Conservation (phyloP, 2,888 invertebrate species). For the Morinoia aosen region DNA sequence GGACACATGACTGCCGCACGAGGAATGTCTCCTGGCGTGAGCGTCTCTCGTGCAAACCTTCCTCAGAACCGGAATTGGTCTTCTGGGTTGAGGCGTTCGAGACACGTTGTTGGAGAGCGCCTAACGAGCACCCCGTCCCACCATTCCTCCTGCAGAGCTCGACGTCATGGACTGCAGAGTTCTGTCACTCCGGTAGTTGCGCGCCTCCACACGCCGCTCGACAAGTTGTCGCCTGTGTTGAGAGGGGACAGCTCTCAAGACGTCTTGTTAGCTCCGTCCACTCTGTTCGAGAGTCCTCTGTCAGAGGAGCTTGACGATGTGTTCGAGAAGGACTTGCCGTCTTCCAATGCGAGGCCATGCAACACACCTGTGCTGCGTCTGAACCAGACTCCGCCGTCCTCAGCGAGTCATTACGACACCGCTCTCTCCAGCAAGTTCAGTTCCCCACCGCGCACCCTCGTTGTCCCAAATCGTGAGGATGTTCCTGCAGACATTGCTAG, state of each 20-base stretch:
- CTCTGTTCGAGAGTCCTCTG: neutral
- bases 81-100: neutral
- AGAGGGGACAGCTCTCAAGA: neutral
- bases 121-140: slow-evolving; percentile 30
- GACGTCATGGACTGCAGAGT: neutral
- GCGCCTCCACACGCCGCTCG: neutral
- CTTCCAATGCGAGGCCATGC: neutral
- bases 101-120: neutral
- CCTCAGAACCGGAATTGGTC: neutral
- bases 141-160: neutral
- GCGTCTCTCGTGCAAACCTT: neutral
- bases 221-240: neutral
- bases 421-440: neutral
- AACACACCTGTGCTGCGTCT: neutral
- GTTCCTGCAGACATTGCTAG: neutral
- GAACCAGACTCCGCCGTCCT: neutral
- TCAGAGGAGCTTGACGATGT: neutral
- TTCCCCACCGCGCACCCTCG: neutral
- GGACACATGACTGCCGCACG: neutral
- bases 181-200: neutral
- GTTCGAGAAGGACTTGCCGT: neutral
- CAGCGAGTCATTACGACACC: neutral
- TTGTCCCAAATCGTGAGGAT: too few relatives aligned
- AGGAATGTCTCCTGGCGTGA: neutral
- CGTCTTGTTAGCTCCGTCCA: neutral